Percentiles rank a stretch among this genome's conserved stretches.
phyloP scores from a whole-genome alignment of 2,888 invertebrate species.

The Diploptera punctata region DNA sequence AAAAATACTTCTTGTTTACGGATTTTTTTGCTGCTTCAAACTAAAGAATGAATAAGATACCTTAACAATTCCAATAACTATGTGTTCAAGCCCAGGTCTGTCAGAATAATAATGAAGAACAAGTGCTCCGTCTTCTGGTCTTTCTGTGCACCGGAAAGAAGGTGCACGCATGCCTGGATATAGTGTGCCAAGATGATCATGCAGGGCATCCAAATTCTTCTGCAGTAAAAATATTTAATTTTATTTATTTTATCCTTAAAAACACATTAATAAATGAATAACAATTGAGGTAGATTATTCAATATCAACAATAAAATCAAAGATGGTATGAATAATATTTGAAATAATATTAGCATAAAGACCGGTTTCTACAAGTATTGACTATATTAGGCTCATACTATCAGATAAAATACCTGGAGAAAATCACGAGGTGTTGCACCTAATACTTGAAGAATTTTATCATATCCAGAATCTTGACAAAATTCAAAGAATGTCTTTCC shows the following conservation, averaged over 20 bases:
- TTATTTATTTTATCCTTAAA: no score
- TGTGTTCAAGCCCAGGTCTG: conserved; percentile 90
- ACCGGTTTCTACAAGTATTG: no score
- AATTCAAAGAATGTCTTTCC: conserved; percentile 97
- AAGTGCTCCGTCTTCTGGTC: conserved; percentile 86
- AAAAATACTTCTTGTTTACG: no score
- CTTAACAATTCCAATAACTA: conserved; percentile 97
- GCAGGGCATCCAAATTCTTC: conserved; percentile 94
- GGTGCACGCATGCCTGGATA: conserved; percentile 96
- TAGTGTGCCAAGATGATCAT: conserved; percentile 91
- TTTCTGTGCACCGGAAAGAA: conserved; percentile 93
- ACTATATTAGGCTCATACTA: no score
- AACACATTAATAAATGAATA: no score
- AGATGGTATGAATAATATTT: no score
- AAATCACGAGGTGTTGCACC: conserved; percentile 96
- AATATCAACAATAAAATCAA: no score
- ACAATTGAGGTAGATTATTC: no score
- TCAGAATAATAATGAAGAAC: conserved; percentile 96
- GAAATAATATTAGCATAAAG: no score
- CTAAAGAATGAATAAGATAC: conserved; percentile 56
- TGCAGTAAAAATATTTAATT: no score
- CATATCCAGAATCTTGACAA: conserved; percentile 96
- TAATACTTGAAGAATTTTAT: conserved; percentile 91
- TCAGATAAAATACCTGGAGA: no score
- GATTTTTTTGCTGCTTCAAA: not conserved